These are phyloP conservation scores for Cyaniris semiargus DNA, from an alignment of 2,888 invertebrate genomes.

Conservation along the genomic window DNA sequence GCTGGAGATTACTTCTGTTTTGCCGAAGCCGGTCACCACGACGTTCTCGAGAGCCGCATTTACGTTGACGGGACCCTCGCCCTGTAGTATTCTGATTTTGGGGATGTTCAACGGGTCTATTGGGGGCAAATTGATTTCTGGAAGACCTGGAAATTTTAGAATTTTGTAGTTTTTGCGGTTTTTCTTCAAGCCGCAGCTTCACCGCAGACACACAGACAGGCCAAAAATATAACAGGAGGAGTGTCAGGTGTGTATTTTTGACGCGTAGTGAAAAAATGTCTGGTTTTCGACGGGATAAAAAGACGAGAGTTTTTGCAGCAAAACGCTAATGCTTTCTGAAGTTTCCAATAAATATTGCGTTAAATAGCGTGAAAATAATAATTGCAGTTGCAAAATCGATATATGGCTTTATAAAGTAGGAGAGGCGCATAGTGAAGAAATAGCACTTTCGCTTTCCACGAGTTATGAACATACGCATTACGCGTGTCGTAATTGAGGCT, in stretches of 20 bases:
- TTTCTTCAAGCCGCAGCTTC: not conserved
- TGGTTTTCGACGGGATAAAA: not conserved
- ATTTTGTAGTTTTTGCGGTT: constrained; percentile 1
- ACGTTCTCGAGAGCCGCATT: constrained; percentile 85
- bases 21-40: constrained; percentile 82
- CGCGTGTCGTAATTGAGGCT: constrained; percentile 75
- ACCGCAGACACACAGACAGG: not conserved
- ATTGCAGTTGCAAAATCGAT: constrained; percentile 35
- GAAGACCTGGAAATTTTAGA: constrained; percentile 64
- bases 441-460: constrained; percentile 77
- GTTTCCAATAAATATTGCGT: not conserved
- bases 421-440: constrained; percentile 69
- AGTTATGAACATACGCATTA: constrained; percentile 69
- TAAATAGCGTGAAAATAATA: not conserved
- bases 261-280: not conserved
- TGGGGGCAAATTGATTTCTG: constrained; percentile 81
- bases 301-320: not conserved
- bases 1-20: constrained; percentile 82
- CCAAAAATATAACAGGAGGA: not conserved
- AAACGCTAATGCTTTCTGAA: not conserved
- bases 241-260: too few relatives aligned
- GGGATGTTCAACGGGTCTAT: constrained; percentile 84
- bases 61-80: constrained; percentile 84
- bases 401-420: constrained; percentile 30
- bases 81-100: constrained; percentile 84